phyloP scores from a whole-genome alignment of 2,797 vertebrate species.

The Aphelocoma californica region DNA sequence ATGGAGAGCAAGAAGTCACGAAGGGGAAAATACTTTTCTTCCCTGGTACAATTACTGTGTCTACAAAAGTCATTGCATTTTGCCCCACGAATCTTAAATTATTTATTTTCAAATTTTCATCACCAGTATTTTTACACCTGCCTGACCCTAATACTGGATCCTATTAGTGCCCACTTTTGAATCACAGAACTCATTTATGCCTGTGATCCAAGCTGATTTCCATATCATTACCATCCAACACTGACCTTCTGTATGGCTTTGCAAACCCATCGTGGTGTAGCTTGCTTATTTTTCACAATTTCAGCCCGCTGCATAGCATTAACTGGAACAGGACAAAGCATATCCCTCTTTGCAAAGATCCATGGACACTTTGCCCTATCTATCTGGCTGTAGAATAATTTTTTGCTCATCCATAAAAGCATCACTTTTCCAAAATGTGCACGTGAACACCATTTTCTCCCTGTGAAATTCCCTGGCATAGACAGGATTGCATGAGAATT shows the following conservation, averaged over 20 bases:
- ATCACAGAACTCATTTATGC: background rate
- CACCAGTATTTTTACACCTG: background rate
- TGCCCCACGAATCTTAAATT: background rate
- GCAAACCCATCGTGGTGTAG: background rate
- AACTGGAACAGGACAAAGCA: background rate
- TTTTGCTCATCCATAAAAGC: background rate
- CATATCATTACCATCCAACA: background rate
- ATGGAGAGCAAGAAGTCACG: constrained; percentile 8
- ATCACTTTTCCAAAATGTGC: background rate
- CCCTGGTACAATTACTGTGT: background rate
- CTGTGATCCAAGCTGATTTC: background rate
- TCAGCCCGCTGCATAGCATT: background rate
- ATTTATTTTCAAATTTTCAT: constrained; percentile 41
- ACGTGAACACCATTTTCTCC: rapidly evolving
- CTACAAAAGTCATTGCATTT: constrained; percentile 9
- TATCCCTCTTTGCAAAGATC: background rate
- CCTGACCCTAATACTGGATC: constrained; percentile 15
- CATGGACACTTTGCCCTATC: background rate
- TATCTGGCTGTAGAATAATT: background rate
- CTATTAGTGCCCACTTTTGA: constrained; percentile 11
- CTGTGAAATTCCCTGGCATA: background rate
- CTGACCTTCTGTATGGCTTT: background rate
- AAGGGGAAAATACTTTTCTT: constrained; percentile 27
- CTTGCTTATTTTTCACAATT: background rate
- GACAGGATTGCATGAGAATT: background rate